These are phyloP conservation scores for Cyprinella venusta DNA, from an alignment of 2,797 vertebrate species.

Conservation along the genomic window DNA sequence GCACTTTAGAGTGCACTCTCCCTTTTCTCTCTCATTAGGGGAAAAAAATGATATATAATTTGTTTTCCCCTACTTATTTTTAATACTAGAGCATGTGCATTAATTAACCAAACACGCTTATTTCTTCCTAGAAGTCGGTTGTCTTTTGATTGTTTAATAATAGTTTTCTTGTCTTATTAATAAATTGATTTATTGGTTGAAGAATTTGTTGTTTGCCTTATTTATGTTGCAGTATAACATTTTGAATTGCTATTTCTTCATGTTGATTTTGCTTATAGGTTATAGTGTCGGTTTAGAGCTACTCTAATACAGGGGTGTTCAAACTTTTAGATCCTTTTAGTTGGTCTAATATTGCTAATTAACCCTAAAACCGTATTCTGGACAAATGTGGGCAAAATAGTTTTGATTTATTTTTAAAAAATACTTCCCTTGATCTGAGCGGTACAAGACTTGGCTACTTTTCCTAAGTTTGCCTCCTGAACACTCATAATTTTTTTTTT, in stretches of 20 bases:
- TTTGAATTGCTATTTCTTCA: not conserved
- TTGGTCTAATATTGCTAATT: not conserved
- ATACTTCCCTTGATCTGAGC: no score
- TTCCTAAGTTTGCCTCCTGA: no score
- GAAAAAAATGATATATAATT: not conserved
- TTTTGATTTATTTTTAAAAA: no score
- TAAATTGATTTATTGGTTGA: not conserved
- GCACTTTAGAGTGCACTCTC: not conserved
- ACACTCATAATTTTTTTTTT: no score
- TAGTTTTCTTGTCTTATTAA: not conserved
- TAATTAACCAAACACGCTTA: not conserved
- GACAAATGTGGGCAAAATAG: no score
- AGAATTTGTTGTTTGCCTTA: not conserved
- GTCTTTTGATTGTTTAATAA: not conserved
- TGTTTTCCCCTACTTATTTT: not conserved
- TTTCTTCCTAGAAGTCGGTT: not conserved
- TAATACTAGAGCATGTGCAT: not conserved
- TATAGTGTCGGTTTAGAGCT: not conserved
- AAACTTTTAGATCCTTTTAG: not conserved
- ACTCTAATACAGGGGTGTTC: not conserved
- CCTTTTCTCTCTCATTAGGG: not conserved
- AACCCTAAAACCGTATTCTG: no score
- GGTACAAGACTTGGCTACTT: no score
- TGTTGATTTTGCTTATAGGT: not conserved
- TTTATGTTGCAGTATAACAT: not conserved